These are phyloP conservation scores for Metellina segmentata DNA, from an alignment of 2,888 invertebrate species.

Conservation along the genomic window DNA sequence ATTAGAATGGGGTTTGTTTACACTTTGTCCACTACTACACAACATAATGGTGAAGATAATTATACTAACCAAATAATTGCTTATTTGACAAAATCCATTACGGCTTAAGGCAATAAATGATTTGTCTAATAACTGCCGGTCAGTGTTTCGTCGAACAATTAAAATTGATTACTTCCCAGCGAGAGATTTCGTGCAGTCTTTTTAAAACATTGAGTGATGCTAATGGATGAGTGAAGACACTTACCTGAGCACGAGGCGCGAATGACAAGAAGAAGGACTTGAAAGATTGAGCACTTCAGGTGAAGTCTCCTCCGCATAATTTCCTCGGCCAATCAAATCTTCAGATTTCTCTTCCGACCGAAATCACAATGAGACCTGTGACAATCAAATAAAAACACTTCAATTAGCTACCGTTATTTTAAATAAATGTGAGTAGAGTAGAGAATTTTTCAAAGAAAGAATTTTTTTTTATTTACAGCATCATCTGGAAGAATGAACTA, in stretches of 20 bases:
- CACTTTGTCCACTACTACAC: too few species aligned
- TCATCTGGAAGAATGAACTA: too few species aligned
- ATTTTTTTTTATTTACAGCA: too few species aligned
- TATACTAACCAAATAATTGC: too few species aligned
- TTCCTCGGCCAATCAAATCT: slow-evolving; percentile 54
- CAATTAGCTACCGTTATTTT: too few species aligned
- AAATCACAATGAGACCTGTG: slow-evolving; percentile 7
- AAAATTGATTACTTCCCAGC: neutral
- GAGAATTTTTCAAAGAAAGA: too few species aligned
- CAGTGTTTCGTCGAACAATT: neutral
- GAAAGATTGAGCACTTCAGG: slow-evolving; percentile 58
- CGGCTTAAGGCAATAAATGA: too few species aligned
- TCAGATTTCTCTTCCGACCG: slow-evolving; percentile 38
- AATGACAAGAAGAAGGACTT: slow-evolving; percentile 60
- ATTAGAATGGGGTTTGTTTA: too few species aligned
- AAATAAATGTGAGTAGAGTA: too few species aligned
- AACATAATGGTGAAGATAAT: too few species aligned
- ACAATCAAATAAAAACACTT: neutral
- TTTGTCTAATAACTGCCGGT: too few species aligned
- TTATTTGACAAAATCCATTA: too few species aligned
- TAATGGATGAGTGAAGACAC: neutral
- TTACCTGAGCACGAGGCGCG: slow-evolving; percentile 43
- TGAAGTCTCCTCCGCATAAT: slow-evolving; percentile 70
- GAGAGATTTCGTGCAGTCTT: neutral
- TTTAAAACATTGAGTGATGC: neutral